These are phyloP conservation scores for Valencia hispanica DNA, from an alignment of 2,797 vertebrate genomes.

Conservation along the genomic window DNA sequence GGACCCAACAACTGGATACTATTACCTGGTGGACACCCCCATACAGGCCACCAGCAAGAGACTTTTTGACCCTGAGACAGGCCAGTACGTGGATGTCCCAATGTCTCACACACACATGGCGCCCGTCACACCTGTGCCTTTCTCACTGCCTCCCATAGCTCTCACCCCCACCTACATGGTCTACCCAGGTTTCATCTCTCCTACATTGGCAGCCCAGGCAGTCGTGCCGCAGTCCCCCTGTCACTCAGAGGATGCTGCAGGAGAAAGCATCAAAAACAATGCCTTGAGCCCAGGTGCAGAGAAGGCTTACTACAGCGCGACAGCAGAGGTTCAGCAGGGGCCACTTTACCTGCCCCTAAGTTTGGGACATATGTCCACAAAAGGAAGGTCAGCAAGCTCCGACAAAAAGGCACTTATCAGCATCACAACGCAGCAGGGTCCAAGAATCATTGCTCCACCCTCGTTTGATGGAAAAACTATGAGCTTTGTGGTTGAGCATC, in stretches of 20 bases:
- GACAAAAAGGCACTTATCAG: conserved; percentile 91
- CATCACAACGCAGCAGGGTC: conserved; percentile 92
- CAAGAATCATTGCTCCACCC: conserved; percentile 92
- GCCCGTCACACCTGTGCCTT: conserved; percentile 81
- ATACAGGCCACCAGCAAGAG: conserved; percentile 85
- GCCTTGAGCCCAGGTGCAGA: conserved; percentile 61
- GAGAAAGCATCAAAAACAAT: conserved; percentile 54
- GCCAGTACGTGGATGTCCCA: conserved; percentile 93
- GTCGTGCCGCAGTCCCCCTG: conserved; percentile 53
- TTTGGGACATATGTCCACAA: conserved; percentile 62
- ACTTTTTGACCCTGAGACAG: conserved; percentile 94
- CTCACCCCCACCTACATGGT: conserved; percentile 90
- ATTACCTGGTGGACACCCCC: conserved; percentile 94
- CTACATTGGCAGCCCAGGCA: conserved; percentile 64
- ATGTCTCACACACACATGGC: conserved; percentile 82
- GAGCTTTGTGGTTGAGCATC: conserved; percentile 98
- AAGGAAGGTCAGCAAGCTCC: conserved; percentile 42
- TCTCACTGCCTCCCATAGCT: conserved; percentile 85
- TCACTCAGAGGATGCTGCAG: conserved; percentile 45
- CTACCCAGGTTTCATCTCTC: conserved; percentile 83
- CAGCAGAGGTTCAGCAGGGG: conserved; percentile 66
- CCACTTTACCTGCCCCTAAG: conserved; percentile 53
- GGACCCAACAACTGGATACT: conserved; percentile 93
- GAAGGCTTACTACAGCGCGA: conserved; percentile 86
- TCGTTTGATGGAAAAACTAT: conserved; percentile 98